Evolutionary conservation across 2,888 invertebrate species (phyloP), one percentile per base, ranked within the genome.

Genomic region (Listrodromus nycthemerus): DNA sequence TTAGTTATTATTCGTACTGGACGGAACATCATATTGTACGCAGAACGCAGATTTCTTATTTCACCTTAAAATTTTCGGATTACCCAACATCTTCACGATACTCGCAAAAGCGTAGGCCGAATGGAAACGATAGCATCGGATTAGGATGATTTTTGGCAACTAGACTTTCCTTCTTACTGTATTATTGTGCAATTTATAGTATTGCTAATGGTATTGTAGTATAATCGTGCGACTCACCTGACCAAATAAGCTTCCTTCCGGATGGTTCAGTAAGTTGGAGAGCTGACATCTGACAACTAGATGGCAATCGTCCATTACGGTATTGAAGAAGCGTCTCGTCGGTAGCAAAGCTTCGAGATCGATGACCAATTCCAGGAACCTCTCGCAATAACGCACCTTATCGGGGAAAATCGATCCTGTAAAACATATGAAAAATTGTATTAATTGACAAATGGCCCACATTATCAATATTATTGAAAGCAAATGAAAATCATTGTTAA

Each of bases 301-400:
- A 93, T 99, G 99, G 85, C 97, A 96, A 94, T 99, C 98, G 92
- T 99, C 99, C 93, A 99, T 95, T 0, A 99, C 96, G 0, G 98
- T 97, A 94, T 99, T 99, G 94, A 99, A 98, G 94, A 99, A 99
- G 69, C 99, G 95, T 50, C 99, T 95, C 0, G 99, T 99, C 0
- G 99, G 99, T 89, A 99, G 94, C 86, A 99, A 94, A 0, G 99
- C 98, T 92, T 99, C 99, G 88, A 99, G 94, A 93, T 99, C 99
- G 79, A 99, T 98, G 94, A 99, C 95, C 86, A 99, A 94, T 94
- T 99, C 99, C 84, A 99, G 93, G 94, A 99, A 99, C 61, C 99
- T 95, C 94, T 99, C 99, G 93, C 98, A 98, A 93, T 98, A 99
- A 88, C 95, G 95, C 37, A 97, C 94, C 94, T 96, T 94, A 79